Conservation (phyloP, 2,888 invertebrate species). For the Idaea straminata region DNA sequence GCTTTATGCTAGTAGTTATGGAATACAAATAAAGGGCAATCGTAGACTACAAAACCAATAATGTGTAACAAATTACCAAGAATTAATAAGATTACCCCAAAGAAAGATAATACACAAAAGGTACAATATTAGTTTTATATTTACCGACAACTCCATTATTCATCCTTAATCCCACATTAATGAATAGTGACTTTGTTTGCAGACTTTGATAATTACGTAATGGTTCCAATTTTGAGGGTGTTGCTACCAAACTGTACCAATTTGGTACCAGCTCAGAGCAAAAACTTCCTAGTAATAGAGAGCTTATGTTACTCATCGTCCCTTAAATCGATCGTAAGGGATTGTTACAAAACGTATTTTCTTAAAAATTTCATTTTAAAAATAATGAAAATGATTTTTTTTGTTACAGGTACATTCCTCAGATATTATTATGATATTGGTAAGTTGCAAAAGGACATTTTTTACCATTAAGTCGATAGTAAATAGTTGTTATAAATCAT, state of each 20-base stretch:
- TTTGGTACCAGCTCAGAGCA: neutral
- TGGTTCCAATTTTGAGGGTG: neutral
- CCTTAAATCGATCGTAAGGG: too few species aligned
- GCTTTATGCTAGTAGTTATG: too few species aligned
- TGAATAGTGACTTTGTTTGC: neutral
- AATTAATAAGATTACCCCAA: neutral
- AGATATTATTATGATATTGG: too few species aligned
- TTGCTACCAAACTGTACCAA: neutral
- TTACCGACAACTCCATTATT: neutral
- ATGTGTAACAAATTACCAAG: neutral
- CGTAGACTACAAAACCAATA: neutral
- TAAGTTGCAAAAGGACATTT: too few species aligned
- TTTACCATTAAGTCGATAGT: too few species aligned
- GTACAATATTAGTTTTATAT: neutral
- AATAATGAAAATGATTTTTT: too few species aligned
- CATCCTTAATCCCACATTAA: neutral
- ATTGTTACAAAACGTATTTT: too few species aligned
- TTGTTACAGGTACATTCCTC: too few species aligned
- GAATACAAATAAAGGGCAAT: too few species aligned
- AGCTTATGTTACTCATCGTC: too few species aligned
- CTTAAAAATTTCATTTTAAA: too few species aligned
- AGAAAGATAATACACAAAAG: neutral
- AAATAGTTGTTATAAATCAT: too few species aligned
- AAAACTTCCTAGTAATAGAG: neutral
- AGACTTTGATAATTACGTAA: neutral